phyloP scores from a whole-genome alignment of 2,888 invertebrate species.

The Drosophila recens region DNA sequence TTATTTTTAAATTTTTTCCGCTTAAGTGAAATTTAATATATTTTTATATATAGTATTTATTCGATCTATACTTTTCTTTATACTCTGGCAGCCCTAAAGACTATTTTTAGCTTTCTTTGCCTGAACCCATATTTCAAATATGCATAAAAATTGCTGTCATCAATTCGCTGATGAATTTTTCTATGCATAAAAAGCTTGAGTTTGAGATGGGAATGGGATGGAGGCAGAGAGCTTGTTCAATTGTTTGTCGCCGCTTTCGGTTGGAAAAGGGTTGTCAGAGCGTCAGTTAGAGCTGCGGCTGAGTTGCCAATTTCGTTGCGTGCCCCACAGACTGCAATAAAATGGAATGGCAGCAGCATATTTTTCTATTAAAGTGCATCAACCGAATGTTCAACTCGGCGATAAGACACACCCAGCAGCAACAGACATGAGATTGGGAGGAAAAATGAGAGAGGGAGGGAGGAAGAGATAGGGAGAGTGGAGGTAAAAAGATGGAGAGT shows the following conservation, averaged over 20 bases:
- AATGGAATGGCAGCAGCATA: slow-evolving; percentile 59
- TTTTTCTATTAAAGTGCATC: slow-evolving; percentile 75
- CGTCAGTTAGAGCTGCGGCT: not conserved
- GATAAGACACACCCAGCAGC: slow-evolving; percentile 40
- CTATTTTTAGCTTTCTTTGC: not conserved
- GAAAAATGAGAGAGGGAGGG: not conserved
- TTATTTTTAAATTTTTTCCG: too few relatives aligned
- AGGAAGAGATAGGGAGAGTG: not conserved
- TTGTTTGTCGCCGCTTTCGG: slow-evolving; percentile 10
- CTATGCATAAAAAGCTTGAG: slow-evolving; percentile 17
- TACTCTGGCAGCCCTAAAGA: not conserved
- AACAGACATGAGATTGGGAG: not conserved
- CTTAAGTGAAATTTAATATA: not conserved
- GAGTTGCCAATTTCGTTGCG: slow-evolving; percentile 22
- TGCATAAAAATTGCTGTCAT: slow-evolving; percentile 28
- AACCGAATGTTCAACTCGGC: slow-evolving; percentile 47
- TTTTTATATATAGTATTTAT: not conserved
- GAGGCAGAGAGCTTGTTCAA: slow-evolving; percentile 1
- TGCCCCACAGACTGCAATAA: slow-evolving; percentile 60
- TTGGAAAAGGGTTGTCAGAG: slow-evolving; percentile 28
- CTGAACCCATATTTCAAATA: not conserved
- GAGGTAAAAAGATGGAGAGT: slow-evolving; percentile 23
- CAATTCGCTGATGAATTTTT: slow-evolving; percentile 41
- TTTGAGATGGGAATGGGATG: not conserved
- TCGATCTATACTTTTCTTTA: not conserved